These are phyloP conservation scores for Drosophila mimica DNA, from an alignment of 2,888 invertebrate species.

Conservation along the genomic window DNA sequence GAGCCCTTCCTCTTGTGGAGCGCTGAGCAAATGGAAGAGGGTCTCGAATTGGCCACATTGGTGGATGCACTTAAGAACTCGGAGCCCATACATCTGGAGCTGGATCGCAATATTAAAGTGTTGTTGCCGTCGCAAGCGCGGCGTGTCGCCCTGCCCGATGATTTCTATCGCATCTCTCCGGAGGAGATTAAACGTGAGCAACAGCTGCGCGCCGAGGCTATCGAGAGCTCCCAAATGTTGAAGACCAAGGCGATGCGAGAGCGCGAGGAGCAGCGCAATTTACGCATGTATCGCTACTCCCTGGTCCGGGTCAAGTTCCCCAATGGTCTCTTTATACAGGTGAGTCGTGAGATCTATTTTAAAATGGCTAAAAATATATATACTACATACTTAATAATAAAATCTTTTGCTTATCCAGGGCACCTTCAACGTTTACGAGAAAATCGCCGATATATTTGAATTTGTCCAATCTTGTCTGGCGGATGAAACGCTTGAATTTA, in stretches of 20 bases:
- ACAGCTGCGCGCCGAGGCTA: conserved; percentile 89
- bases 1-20: conserved; percentile 90
- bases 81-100: conserved; percentile 92
- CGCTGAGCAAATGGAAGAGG: conserved; percentile 86
- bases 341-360: conserved; percentile 70
- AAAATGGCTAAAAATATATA: background rate
- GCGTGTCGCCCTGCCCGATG: conserved; percentile 90
- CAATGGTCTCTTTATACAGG: conserved; percentile 93
- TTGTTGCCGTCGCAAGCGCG: conserved; percentile 91
- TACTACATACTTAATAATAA: background rate
- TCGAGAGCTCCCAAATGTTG: conserved; percentile 93
- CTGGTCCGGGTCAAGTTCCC: conserved; percentile 95
- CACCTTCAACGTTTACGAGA: conserved; percentile 94
- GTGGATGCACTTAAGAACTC: conserved; percentile 92
- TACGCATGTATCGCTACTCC: conserved; percentile 93
- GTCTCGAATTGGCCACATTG: conserved; percentile 86
- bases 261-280: conserved; percentile 92
- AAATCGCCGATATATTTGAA: conserved; percentile 89
- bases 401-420: conserved; percentile 87
- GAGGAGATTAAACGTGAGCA: conserved; percentile 95
- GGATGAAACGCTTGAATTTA: conserved; percentile 89
- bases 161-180: conserved; percentile 92
- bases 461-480: conserved; percentile 92
- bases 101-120: conserved; percentile 95
- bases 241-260: conserved; percentile 98